Evolutionary conservation across 2,888 invertebrate species (phyloP), one percentile per base, ranked within the genome.

Genomic region (Chironomus riparius): DNA sequence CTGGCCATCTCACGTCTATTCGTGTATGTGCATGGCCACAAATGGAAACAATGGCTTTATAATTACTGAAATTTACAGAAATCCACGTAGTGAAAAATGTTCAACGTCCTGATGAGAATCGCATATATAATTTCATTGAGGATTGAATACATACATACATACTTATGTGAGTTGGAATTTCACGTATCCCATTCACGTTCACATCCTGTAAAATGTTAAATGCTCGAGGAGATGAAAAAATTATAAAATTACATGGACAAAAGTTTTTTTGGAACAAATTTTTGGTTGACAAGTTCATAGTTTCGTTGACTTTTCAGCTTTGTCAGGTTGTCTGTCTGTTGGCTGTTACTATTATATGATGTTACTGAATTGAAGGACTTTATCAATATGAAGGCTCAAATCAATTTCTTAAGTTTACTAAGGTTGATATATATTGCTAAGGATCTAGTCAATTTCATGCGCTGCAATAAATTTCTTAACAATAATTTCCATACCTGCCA

Each of bases 1-100:
- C 4, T 56, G 56, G 18, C 15, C 56, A 56, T 56, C 38, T 38
- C 38, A 38, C 38, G 38, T 56, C n/a, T 15, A 13, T 13, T 13
- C 15, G 18, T 56, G 56, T 38, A 38, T 38, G 38, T 38, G 38
- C 56, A 56, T 4, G 18, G 56, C 18, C 56, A 56, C 56, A 56
- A 56, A 71, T 71, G 56, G 71, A 71, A 62, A 68, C 74, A 74
- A 74, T 74, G 74, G 74, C 13, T 74, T 74, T 74, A 74, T 74
- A 74, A 74, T 74, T 74, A 74, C 74, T 38, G 28, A 68, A 68
- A 22, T 68, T 74, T 22, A 68, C 47, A 65, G 13, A 68, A 21
- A 68, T 74, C 28, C 65, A 65, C 56, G 56, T 56, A 56, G 56
- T 18, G 18, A n/a, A 15, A 50, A 38, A 38, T 38, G 38, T 38